Percentiles rank a stretch among this genome's conserved stretches.
Conservation (phyloP, 1,140 invertebrate species). For the Trinorchestia longiramus region DNA sequence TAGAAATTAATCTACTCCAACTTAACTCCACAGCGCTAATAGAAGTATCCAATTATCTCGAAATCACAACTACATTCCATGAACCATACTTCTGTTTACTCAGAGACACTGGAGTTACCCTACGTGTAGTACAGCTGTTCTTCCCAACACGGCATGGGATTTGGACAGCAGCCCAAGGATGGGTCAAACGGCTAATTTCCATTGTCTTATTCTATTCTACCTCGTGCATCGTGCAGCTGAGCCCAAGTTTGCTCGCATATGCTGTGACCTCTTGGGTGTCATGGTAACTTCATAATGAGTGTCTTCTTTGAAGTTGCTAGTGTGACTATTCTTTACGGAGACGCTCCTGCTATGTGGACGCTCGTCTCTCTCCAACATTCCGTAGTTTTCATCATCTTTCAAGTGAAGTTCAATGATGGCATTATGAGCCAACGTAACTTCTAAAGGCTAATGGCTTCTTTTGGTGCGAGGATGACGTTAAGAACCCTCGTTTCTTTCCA, state of each 20-base stretch:
- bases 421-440: not conserved
- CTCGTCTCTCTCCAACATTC: not conserved
- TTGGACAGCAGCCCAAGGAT: too few relatives aligned
- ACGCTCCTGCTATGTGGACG: not conserved
- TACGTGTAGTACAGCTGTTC: too few relatives aligned
- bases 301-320: not conserved
- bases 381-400: not conserved
- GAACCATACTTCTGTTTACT: too few relatives aligned
- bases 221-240: not conserved
- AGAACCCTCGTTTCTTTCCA: not conserved
- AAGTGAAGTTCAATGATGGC: conserved; percentile 19
- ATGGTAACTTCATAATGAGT: conserved; percentile 14
- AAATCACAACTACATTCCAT: too few relatives aligned
- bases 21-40: too few relatives aligned
- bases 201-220: too few relatives aligned
- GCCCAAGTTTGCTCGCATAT: not conserved
- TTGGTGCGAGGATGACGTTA: not conserved
- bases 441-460: not conserved
- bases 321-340: not conserved
- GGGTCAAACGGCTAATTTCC: too few relatives aligned
- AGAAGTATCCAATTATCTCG: too few relatives aligned
- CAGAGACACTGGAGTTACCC: too few relatives aligned
- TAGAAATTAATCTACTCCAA: too few relatives aligned
- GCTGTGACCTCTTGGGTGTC: not conserved
- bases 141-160: too few relatives aligned